These are phyloP conservation scores for Andrena bicolor DNA, from an alignment of 2,888 invertebrate species.

Conservation along the genomic window DNA sequence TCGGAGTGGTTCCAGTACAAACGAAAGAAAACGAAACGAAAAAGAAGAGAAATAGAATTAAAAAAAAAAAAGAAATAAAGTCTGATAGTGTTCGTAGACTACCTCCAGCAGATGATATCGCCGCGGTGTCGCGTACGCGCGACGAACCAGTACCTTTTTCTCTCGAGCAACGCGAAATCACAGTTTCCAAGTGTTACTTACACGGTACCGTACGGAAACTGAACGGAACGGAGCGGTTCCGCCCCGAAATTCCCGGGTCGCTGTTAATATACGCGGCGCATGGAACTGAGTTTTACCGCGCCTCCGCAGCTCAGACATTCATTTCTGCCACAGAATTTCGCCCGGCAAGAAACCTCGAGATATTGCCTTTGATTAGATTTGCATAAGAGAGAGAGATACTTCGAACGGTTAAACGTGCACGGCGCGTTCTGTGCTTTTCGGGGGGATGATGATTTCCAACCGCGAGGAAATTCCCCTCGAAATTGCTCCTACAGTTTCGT, in stretches of 20 bases:
- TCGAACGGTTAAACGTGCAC: conserved; percentile 28
- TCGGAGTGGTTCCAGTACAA: conserved; percentile 64
- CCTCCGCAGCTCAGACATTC: conserved; percentile 12
- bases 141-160: not conserved
- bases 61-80: conserved; percentile 6
- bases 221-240: not conserved
- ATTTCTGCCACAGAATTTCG: conserved; percentile 34
- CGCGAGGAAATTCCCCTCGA: conserved; percentile 35
- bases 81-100: conserved; percentile 55
- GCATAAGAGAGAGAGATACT: conserved; percentile 57
- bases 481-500: conserved; percentile 38
- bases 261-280: conserved; percentile 29
- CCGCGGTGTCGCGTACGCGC: not conserved
- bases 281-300: conserved; percentile 52
- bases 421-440: conserved; percentile 14
- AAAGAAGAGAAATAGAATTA: too few relatives aligned
- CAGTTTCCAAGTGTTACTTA: conserved; percentile 9
- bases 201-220: not conserved
- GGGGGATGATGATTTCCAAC: conserved; percentile 24
- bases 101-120: conserved; percentile 49
- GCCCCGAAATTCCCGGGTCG: conserved; percentile 9
- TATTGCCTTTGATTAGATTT: conserved; percentile 59
- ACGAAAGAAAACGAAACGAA: too few relatives aligned
- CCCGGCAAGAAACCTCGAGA: conserved; percentile 29
- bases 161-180: conserved; percentile 13